Conservation (phyloP, 2,888 invertebrate genomes). For the Silvanus unidentatus region DNA sequence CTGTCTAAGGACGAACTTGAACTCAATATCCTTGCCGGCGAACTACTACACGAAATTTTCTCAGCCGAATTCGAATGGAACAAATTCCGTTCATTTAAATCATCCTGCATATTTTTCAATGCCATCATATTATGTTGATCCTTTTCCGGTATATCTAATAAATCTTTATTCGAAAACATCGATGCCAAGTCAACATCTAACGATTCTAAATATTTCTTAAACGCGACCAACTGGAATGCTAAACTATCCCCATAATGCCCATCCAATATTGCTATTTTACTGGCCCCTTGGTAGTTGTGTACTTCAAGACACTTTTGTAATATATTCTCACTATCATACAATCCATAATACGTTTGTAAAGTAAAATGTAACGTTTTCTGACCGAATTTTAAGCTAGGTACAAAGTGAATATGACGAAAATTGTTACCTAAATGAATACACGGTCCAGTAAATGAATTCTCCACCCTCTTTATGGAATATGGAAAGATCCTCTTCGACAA, state of each 20-base stretch:
- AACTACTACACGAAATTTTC: slow-evolving; percentile 23
- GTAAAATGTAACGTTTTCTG: slow-evolving; percentile 43
- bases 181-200: slow-evolving; percentile 30
- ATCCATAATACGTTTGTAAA: slow-evolving; percentile 41
- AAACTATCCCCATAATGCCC: slow-evolving; percentile 45
- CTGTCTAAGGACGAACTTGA: slow-evolving; percentile 45
- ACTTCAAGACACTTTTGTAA: slow-evolving; percentile 39
- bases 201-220: slow-evolving; percentile 39
- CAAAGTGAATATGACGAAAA: slow-evolving; percentile 29
- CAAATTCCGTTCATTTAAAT: slow-evolving; percentile 26
- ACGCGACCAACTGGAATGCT: slow-evolving; percentile 41
- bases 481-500: slow-evolving; percentile 30
- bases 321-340: slow-evolving; percentile 42
- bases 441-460: slow-evolving; percentile 20
- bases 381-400: slow-evolving; percentile 28
- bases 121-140: slow-evolving; percentile 28
- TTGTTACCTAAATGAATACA: slow-evolving; percentile 12
- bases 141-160: slow-evolving; percentile 26
- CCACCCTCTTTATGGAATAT: slow-evolving; percentile 27
- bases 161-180: slow-evolving; percentile 28
- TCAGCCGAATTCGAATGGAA: slow-evolving; percentile 21
- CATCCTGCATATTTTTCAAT: slow-evolving; percentile 29
- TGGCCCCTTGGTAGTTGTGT: slow-evolving; percentile 43
- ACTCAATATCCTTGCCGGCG: slow-evolving; percentile 39
- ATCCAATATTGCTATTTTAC: slow-evolving; percentile 42